Base-by-base conservation (phyloP, 2,888 invertebrate genomes). In the Resseliella maxima region DNA sequence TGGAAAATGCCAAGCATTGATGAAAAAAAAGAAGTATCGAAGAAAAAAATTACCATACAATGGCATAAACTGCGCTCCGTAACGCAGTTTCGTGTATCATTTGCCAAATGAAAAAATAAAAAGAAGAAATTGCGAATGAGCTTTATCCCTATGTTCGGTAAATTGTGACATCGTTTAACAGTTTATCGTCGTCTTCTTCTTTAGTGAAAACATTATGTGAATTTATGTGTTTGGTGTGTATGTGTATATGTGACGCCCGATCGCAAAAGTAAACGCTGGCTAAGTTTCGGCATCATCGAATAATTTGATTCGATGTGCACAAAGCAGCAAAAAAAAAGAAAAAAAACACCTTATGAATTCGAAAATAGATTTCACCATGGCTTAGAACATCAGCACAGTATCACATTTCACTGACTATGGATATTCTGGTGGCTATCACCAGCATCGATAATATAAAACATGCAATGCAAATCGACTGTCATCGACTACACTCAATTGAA, bases 131-230 rank as follows among this genome's bases (percentile, higher is more conserved):
- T 8, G 59, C n/a, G 24, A 8, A 59, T 59, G 24, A 24, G 24
- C 24, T 59, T 59, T 59, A 59, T 59, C 59, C 59, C 24, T 24
- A 24, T 24, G n/a, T 24, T 24, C n/a, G 59, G 24, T 59, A 59
- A 59, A 59, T 59, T 59, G 59, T 59, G 59, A 59, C 59, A 59
- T 59, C 59, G 59, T 59, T 59, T 59, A 59, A 59, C 59, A 59
- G 59, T 59, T 59, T 59, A 59, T 59, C 24, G 46, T 50, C 18
- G 46, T 59, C 59, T n/a, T 24, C 2, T 50, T 50, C 50, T 2
- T 18, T 12, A 41, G 12, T 12, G 2, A 50, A 50, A 50, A 50
- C 50, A 50, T 50, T 50, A 50, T 50, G 59, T 59, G 24, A 59
- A 59, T 18, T 15, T 50, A n/a, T n/a, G n/a, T n/a, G n/a, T n/a